phyloP scores from a whole-genome alignment of 2,888 invertebrate genomes.

The Branchipolynoe longqiensis region DNA sequence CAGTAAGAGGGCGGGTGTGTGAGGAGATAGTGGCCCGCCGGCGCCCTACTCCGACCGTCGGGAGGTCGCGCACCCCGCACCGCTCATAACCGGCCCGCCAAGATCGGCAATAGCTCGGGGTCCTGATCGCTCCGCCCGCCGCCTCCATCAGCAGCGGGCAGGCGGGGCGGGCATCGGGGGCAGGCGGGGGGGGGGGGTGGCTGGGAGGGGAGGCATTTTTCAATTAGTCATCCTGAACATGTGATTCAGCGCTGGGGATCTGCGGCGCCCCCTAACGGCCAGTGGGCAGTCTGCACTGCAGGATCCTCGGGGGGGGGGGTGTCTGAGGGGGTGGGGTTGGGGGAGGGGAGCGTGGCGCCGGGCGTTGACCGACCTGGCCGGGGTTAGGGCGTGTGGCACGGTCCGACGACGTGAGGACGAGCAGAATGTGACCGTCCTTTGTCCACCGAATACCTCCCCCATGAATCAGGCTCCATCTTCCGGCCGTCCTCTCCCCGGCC shows the following conservation, averaged over 20 bases:
- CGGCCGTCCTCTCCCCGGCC: too few species aligned
- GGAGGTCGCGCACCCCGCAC: neutral
- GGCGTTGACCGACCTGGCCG: too few species aligned
- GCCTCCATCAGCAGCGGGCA: neutral
- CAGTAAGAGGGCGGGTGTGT: neutral
- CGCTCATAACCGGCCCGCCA: neutral
- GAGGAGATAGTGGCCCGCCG: neutral
- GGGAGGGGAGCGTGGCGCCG: neutral
- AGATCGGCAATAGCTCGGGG: conserved; percentile 12
- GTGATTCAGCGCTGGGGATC: conserved; percentile 3
- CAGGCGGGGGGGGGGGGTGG: neutral
- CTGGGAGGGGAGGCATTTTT: conserved; percentile 32
- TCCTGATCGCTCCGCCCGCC: neutral
- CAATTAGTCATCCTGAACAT: conserved; percentile 39
- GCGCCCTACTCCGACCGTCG: neutral
- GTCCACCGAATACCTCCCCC: conserved; percentile 12
- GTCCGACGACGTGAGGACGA: conserved; percentile 17
- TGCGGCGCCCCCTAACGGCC: neutral
- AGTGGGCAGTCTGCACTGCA: neutral
- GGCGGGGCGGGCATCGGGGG: neutral
- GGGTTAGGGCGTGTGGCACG: too few species aligned
- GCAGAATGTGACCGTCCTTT: neutral
- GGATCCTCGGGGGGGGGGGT: neutral
- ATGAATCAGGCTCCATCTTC: conserved; percentile 24
- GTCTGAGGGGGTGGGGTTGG: neutral